A percentile compares a stretch with the other conserved stretches of the same genome.
Conservation (phyloP, 2,113 vertebrate genomes). For the Rhagologus leucostigma region DNA sequence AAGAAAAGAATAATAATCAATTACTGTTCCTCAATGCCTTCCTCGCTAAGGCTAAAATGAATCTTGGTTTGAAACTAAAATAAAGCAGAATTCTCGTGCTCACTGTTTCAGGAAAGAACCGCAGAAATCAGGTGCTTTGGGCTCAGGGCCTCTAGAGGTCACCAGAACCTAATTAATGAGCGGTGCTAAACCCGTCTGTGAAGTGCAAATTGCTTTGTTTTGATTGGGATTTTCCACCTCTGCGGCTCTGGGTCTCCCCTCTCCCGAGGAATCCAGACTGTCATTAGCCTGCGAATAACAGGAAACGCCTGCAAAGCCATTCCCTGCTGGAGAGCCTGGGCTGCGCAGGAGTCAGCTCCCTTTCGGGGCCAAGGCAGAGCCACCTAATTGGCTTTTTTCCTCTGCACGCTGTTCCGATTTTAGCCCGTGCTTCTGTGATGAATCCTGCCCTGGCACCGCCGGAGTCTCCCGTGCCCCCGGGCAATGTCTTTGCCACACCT, state of each 20-base stretch:
- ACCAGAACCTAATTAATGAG: conserved; percentile 23
- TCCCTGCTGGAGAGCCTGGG: background rate
- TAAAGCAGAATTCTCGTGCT: background rate
- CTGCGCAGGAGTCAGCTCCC: background rate
- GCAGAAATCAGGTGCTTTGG: background rate
- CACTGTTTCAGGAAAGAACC: background rate
- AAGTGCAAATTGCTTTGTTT: background rate
- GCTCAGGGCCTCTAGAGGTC: conserved; percentile 62
- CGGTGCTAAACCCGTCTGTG: background rate
- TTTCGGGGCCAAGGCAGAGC: background rate
- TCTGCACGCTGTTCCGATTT: rapidly evolving
- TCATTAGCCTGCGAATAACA: background rate
- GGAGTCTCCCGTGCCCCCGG: background rate
- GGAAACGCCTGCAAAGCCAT: background rate
- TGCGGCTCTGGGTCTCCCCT: background rate
- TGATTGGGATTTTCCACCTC: background rate
- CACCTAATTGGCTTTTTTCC: background rate
- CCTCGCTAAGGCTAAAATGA: background rate
- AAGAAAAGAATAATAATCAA: background rate
- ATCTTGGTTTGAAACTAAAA: background rate
- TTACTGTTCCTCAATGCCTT: background rate
- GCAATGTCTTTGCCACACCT: background rate
- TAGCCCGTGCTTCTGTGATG: background rate
- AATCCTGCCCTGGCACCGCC: background rate
- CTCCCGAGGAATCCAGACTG: background rate